Base-by-base conservation (phyloP, 1,140 invertebrate species). In the Ceratosolen solmsi region DNA sequence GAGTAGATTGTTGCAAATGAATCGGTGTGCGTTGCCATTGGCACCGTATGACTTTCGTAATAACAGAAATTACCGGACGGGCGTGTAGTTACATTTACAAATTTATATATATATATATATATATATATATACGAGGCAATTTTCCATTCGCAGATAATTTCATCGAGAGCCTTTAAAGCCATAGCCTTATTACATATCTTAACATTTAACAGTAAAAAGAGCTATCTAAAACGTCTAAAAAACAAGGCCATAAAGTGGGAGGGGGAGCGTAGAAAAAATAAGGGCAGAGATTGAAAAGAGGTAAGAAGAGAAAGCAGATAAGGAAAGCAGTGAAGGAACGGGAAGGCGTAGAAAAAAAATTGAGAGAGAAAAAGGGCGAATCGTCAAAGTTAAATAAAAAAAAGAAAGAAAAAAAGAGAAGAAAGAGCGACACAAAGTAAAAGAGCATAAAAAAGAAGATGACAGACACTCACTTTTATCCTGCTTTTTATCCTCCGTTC, bases 391-490 rank as follows among this genome's bases (percentile, higher is more conserved):
- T 33, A 73, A 75, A 74, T 71, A 56, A 60, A 25, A 75, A n/a
- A 22, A 25, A 9, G 13, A 25, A 36, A 22, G 73, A 72, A 71
- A 63, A 78, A 22, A 20, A 51, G 60, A 74, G 33, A 13, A 79
- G 58, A 58, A 73, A 79, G 17, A 78, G 68, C 77, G 54, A 78
- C 33, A 56, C 9, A 25, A 49, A 25, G 22, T 38, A 46, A 73
- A 72, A 71, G 49, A 63, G 70, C 49, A 30, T 68, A n/a, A 65
- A 51, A 70, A n/a, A 56, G 60, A 82, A 70, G 76, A 51, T 22
- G 51, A 38, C 71, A 72, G 74, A 76, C 75, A 81, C 83, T 88
- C 68, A 87, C 87, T 86, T 85, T 87, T 88, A 85, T 84, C 83
- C 30, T 75, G 82, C 83, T 87, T 85, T 82, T 86, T 86, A 84